phyloP scores from a whole-genome alignment of 2,797 vertebrate genomes.

The Chaenodraco wilsoni region DNA sequence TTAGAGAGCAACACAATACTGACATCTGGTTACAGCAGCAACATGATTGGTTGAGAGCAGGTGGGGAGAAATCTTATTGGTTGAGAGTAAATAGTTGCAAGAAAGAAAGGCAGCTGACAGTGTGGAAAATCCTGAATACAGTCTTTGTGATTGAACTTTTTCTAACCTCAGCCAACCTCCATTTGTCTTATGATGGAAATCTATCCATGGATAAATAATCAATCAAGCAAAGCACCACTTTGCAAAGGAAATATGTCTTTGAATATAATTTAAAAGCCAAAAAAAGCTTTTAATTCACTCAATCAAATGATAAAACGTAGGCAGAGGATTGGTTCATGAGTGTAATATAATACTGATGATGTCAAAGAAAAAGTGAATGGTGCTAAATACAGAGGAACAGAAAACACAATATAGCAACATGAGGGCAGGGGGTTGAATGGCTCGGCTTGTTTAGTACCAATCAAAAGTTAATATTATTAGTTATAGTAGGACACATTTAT shows the following conservation, averaged over 20 bases:
- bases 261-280: constrained; percentile 8
- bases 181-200: constrained; percentile 6
- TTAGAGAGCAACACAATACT: background rate
- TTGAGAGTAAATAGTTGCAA: constrained; percentile 9
- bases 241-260: background rate
- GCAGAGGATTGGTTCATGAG: background rate
- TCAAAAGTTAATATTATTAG: background rate
- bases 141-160: constrained; percentile 13
- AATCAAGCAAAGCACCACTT: background rate
- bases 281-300: background rate
- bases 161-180: background rate
- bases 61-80: constrained; percentile 1
- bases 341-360: background rate
- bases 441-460: background rate
- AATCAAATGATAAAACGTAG: background rate
- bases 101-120: constrained; percentile 11
- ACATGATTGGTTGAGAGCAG: constrained; percentile 11
- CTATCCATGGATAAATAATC: constrained; percentile 3
- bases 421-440: background rate
- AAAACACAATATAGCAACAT: background rate
- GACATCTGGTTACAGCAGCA: constrained; percentile 4
- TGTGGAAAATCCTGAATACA: constrained; percentile 14
- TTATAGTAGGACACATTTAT: background rate
- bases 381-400: background rate
- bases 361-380: background rate